phyloP scores from a whole-genome alignment of 2,888 invertebrate species.

The Ochropleura leucogaster region DNA sequence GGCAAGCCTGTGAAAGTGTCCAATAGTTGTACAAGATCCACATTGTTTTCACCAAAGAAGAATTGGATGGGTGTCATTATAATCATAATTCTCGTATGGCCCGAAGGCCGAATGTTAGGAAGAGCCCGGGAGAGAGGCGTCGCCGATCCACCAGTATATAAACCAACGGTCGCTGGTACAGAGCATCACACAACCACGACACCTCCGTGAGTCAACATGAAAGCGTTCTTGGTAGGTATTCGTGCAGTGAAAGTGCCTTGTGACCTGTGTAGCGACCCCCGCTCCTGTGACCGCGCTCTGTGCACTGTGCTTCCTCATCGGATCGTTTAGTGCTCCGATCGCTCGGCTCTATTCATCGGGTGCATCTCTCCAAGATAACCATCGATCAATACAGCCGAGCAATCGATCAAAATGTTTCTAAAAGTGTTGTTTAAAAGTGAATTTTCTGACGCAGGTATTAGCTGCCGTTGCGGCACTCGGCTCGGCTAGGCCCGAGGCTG shows the following conservation, averaged over 20 bases:
- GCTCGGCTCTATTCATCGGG: slow-evolving; percentile 77
- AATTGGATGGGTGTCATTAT: slow-evolving; percentile 89
- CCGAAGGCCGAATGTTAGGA: slow-evolving; percentile 90
- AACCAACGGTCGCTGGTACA: slow-evolving; percentile 80
- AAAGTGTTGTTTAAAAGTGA: slow-evolving; percentile 70
- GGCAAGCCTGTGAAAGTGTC: slow-evolving; percentile 80
- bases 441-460: slow-evolving; percentile 84
- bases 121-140: slow-evolving; percentile 89
- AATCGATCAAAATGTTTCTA: slow-evolving; percentile 64
- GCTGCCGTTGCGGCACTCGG: slow-evolving; percentile 90
- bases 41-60: slow-evolving; percentile 89
- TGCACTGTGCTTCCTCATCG: slow-evolving; percentile 79
- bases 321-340: slow-evolving; percentile 78
- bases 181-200: slow-evolving; percentile 89
- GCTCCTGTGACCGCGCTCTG: slow-evolving; percentile 76
- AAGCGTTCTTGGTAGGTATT: slow-evolving; percentile 90
- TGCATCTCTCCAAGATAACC: slow-evolving; percentile 44
- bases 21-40: slow-evolving; percentile 78
- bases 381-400: slow-evolving; percentile 71
- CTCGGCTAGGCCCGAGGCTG: slow-evolving; percentile 91
- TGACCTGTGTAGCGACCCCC: slow-evolving; percentile 84
- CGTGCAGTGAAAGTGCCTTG: slow-evolving; percentile 89
- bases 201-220: slow-evolving; percentile 90
- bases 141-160: slow-evolving; percentile 84
- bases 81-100: slow-evolving; percentile 89